These are phyloP conservation scores for Okapia johnstoni DNA, from an alignment of 2,113 vertebrate species.

Conservation along the genomic window DNA sequence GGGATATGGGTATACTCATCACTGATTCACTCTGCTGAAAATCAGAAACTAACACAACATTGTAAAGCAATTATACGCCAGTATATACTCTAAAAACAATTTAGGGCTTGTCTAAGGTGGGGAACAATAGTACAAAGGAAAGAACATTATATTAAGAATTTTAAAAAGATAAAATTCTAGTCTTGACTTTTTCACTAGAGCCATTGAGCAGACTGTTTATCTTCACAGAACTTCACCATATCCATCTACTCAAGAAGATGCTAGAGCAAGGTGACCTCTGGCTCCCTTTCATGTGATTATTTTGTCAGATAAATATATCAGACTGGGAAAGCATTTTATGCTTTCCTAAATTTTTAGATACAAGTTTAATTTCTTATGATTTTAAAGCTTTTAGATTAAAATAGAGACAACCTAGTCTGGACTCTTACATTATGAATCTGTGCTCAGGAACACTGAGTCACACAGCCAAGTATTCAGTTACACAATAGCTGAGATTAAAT, in stretches of 20 bases:
- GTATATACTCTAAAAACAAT: no score
- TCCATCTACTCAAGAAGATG: neutral
- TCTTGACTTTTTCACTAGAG: neutral
- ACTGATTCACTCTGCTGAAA: no score
- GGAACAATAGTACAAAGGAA: neutral
- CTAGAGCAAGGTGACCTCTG: neutral
- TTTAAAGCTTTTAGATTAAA: neutral
- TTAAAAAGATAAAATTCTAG: neutral
- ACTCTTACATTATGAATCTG: neutral
- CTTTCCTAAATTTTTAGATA: neutral
- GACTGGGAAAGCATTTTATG: neutral
- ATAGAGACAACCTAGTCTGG: neutral
- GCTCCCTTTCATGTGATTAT: neutral
- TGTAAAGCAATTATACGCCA: no score
- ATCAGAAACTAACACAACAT: no score
- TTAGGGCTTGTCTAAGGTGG: neutral
- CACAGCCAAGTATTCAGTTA: neutral
- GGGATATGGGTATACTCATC: no score
- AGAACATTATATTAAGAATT: neutral
- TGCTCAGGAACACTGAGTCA: neutral
- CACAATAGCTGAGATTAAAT: neutral
- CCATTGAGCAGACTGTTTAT: neutral
- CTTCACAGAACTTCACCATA: neutral
- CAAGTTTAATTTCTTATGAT: neutral
- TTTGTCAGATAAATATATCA: neutral